phyloP scores from a whole-genome alignment of 2,113 vertebrate genomes.

The Brevimyrus niger region DNA sequence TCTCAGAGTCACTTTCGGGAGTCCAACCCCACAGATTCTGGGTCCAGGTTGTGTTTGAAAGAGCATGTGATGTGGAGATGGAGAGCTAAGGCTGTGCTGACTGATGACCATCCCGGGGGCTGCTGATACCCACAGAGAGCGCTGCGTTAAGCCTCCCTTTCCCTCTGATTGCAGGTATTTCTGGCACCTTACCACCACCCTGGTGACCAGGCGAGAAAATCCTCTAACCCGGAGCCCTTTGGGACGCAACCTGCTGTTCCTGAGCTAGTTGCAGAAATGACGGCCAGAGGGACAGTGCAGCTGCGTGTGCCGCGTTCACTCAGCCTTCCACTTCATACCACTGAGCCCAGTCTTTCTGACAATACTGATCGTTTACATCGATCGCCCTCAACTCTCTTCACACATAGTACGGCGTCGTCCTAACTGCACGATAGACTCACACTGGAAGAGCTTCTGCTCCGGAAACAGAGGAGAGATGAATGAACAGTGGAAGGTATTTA shows the following conservation, averaged over 20 bases:
- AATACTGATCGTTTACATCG: not conserved
- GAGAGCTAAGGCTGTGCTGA: constrained; percentile 39
- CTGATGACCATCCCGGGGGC: constrained; percentile 44
- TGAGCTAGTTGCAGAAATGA: not conserved
- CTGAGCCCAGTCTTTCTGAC: not conserved
- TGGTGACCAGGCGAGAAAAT: constrained; percentile 36
- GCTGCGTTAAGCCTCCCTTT: constrained; percentile 54
- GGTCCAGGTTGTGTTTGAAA: not conserved
- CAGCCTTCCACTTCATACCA: not conserved
- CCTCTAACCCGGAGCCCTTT: not conserved
- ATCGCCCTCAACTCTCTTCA: not conserved
- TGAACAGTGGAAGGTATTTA: not conserved
- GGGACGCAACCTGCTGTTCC: not conserved
- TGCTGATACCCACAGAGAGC: constrained; percentile 51
- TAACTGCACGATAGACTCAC: not conserved
- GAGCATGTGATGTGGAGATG: constrained; percentile 18
- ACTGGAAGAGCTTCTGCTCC: not conserved
- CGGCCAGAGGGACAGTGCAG: not conserved
- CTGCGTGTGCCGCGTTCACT: not conserved
- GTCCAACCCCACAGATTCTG: not conserved
- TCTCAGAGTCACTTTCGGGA: not conserved
- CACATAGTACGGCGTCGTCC: not conserved
- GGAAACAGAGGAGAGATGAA: not conserved
- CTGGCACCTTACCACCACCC: constrained; percentile 34
- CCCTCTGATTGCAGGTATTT: constrained; percentile 41